phyloP scores from a whole-genome alignment of 2,113 vertebrate species.

The Poicephalus gulielmi region DNA sequence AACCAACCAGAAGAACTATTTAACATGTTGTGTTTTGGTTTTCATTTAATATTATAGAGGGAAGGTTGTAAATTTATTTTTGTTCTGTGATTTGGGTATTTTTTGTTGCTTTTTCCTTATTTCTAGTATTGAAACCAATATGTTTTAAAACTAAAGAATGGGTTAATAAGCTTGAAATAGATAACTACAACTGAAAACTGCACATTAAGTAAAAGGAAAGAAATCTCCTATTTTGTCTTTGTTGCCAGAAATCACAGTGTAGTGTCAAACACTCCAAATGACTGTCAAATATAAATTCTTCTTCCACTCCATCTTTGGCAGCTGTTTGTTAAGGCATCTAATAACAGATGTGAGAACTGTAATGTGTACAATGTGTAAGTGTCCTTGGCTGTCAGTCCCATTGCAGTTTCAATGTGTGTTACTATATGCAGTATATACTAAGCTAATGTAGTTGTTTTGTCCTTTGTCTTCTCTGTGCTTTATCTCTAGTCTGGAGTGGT shows the following conservation, averaged over 20 bases:
- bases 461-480: conserved; percentile 99
- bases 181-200: conserved; percentile 91
- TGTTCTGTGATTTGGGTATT: conserved; percentile 56
- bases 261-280: conserved; percentile 92
- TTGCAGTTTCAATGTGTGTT: conserved; percentile 99
- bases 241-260: conserved; percentile 95
- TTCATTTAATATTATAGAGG: conserved; percentile 76
- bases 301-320: conserved; percentile 90
- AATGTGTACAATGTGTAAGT: conserved; percentile 96
- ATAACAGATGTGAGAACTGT: conserved; percentile 95
- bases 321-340: conserved; percentile 92
- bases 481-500: conserved; percentile 91
- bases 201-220: conserved; percentile 82
- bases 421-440: conserved; percentile 99
- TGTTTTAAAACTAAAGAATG: conserved; percentile 89
- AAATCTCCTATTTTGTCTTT: conserved; percentile 84
- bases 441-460: conserved; percentile 99
- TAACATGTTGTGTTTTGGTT: conserved; percentile 77
- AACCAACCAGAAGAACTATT: conserved; percentile 70
- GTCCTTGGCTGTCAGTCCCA: conserved; percentile 98
- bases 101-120: conserved; percentile 70
- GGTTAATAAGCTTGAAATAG: conserved; percentile 89
- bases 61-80: conserved; percentile 71
- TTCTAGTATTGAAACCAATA: conserved; percentile 78
- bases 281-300: conserved; percentile 87